Evolutionary conservation across 2,113 vertebrate species (phyloP).

Genomic region (Oryzias javanicus): DNA sequence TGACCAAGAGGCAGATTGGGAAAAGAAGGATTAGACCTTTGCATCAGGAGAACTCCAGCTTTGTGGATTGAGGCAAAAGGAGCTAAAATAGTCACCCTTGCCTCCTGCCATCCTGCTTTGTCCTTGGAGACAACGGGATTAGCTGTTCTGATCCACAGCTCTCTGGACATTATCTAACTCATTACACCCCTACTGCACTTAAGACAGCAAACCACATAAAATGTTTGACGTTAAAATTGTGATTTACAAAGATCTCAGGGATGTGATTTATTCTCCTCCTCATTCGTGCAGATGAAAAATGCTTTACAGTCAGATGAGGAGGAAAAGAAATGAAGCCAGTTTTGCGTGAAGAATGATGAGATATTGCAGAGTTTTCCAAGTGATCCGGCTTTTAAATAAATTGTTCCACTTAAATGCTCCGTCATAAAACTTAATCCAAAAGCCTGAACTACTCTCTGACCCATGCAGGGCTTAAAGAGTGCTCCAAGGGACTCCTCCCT

Average conservation of each 20-base stretch:
- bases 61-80: constrained; percentile 54
- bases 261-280: constrained; percentile 42
- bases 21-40: constrained; percentile 71
- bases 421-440: constrained; percentile 47
- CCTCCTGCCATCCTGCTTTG: constrained; percentile 61
- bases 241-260: constrained; percentile 28
- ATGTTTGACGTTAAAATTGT: constrained; percentile 41
- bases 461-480: constrained; percentile 70
- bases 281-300: constrained; percentile 47
- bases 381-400: constrained; percentile 53
- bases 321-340: constrained; percentile 59
- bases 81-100: constrained; percentile 59
- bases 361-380: constrained; percentile 35
- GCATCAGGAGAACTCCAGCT: constrained; percentile 64
- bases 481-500: constrained; percentile 58
- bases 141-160: constrained; percentile 55
- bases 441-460: constrained; percentile 60
- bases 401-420: constrained; percentile 47
- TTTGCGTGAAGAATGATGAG: constrained; percentile 51
- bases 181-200: constrained; percentile 55
- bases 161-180: constrained; percentile 63
- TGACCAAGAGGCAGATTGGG: constrained; percentile 47
- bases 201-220: constrained; percentile 70
- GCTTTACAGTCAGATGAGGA: constrained; percentile 45
- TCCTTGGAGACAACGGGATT: constrained; percentile 73